Base-by-base conservation (phyloP, 1,140 invertebrate species). In the Drosophila takahashii region DNA sequence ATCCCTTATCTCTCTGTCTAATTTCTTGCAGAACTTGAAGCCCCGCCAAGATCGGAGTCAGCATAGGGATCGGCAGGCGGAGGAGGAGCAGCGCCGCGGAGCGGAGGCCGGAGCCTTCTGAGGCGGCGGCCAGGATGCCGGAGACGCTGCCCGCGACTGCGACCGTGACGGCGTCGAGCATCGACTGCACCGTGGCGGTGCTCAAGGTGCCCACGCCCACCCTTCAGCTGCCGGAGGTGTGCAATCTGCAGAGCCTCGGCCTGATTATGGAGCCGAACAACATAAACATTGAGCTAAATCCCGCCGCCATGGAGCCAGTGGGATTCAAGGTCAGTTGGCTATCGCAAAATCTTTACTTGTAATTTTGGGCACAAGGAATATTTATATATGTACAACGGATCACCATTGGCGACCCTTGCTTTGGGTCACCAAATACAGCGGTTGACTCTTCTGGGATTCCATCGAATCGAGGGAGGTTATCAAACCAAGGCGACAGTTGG, bases 251-350 rank as follows among this genome's bases (percentile, higher is more conserved):
- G 56, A 89, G 84, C 16, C 64, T 87, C 10, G 83, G 83, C 10
- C 75, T 87, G 36, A 83, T 87, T n/a, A 87, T 87, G 83, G 83
- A 87, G 71, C 84, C 83, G 4, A 87, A 89, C 27, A 89, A 89
- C 34, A 87, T 87, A 7, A 87, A 87, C 26, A 79, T 87, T 5
- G 83, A 87, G 42, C 65, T 87, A 1, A 87, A 87, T 73, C 83
- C 83, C 34, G 83, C 83, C 36, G 83, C 79, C 6, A 9, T 26
- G 10, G 45, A 13, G 27, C 39, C 69, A 11, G 34, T 45, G 10
- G 76, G 45, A 16, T 66, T 83, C 3, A 89, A 89, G 79, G 83
- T 86, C 0, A 45, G 11, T 3, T 9, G 18, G 4, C 6, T 0
- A 45, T 6, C 11, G 9, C 5, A 8, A 32, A 8, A 2, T 9